Conservation (phyloP, 2,797 vertebrate species). For the Oreochromis grahami region DNA sequence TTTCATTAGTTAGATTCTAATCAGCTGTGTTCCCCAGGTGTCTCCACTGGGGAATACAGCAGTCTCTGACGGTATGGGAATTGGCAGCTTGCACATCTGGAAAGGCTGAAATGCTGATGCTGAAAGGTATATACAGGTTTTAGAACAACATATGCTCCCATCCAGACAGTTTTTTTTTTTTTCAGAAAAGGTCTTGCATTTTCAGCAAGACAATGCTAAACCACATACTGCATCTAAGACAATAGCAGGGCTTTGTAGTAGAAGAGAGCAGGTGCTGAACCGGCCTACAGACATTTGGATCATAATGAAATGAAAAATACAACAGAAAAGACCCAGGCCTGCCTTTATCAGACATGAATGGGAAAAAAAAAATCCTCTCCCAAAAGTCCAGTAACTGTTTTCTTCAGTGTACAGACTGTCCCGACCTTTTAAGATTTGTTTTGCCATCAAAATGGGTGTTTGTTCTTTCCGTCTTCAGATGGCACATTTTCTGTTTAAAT, state of each 20-base stretch:
- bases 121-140: neutral
- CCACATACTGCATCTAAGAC: neutral
- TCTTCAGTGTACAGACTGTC: neutral
- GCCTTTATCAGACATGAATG: neutral
- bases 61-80: too few species aligned
- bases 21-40: neutral
- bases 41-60: neutral
- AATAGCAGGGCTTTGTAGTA: neutral
- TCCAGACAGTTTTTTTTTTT: neutral
- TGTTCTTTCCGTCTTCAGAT: neutral
- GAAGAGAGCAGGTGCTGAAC: neutral
- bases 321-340: neutral
- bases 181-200: neutral
- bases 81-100: too few species aligned
- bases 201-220: neutral
- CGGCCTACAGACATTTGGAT: neutral
- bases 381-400: neutral
- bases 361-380: neutral
- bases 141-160: neutral
- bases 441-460: neutral
- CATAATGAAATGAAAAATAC: neutral
- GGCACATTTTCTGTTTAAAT: neutral
- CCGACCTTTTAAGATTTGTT: neutral
- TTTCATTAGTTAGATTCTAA: neutral
- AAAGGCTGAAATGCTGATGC: too few species aligned